phyloP scores from a whole-genome alignment of 2,113 vertebrate species.

The Physeter macrocephalus region DNA sequence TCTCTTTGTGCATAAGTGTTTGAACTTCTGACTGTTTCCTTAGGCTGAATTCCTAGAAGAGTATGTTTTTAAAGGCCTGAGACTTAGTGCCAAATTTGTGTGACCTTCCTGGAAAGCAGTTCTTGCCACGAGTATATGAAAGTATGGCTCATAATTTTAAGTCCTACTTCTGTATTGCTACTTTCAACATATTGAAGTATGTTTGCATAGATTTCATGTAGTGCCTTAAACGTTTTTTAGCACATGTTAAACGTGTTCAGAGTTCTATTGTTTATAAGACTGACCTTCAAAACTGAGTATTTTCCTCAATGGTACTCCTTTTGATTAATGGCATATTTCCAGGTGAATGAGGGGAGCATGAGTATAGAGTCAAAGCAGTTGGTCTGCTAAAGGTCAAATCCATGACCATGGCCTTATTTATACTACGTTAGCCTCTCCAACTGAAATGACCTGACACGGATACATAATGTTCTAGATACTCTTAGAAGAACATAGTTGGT shows the following conservation, averaged over 20 bases:
- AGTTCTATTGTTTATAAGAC: neutral
- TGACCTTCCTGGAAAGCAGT: conserved; percentile 33
- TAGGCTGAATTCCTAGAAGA: conserved; percentile 13
- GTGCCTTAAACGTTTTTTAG: neutral
- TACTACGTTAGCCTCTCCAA: neutral
- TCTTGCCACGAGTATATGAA: conserved; percentile 3
- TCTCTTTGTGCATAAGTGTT: conserved; percentile 6
- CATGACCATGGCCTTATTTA: neutral
- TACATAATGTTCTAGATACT: neutral
- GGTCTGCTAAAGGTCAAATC: neutral
- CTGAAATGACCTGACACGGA: neutral
- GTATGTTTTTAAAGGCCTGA: neutral
- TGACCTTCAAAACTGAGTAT: conserved; percentile 5
- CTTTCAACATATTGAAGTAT: neutral
- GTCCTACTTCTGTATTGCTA: neutral
- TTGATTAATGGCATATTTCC: neutral
- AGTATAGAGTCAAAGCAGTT: neutral
- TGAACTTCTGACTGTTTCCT: neutral
- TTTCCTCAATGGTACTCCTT: neutral
- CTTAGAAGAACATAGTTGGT: neutral
- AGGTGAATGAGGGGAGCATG: neutral
- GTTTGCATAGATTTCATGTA: neutral
- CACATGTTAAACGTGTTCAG: neutral
- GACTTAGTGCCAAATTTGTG: conserved; percentile 36
- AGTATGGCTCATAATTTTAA: conserved; percentile 23